phyloP scores from a whole-genome alignment of 2,888 invertebrate genomes.

The Harmothoe impar region DNA sequence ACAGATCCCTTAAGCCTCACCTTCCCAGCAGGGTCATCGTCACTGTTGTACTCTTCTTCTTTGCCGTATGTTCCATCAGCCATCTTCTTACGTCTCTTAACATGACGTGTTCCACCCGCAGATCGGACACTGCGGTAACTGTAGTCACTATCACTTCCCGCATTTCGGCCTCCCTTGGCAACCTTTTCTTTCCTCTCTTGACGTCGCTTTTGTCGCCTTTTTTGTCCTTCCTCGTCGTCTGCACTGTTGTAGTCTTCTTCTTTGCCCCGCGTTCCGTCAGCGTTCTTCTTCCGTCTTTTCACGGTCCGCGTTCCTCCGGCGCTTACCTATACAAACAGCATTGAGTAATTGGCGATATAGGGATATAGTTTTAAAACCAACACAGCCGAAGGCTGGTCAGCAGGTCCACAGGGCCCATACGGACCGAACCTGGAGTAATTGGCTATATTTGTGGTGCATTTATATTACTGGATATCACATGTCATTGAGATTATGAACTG shows the following conservation, averaged over 20 bases:
- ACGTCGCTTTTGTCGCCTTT: slow-evolving; percentile 78
- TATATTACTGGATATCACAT: too few relatives aligned
- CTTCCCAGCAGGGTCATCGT: slow-evolving; percentile 78
- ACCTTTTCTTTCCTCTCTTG: slow-evolving; percentile 75
- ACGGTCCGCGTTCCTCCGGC: slow-evolving; percentile 82
- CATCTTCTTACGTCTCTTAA: slow-evolving; percentile 76
- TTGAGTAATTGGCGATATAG: background rate
- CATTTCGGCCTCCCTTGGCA: slow-evolving; percentile 73
- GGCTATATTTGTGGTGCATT: too few relatives aligned
- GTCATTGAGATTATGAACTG: too few relatives aligned
- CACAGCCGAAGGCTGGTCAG: too few relatives aligned
- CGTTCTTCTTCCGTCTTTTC: slow-evolving; percentile 75
- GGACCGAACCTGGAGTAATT: too few relatives aligned
- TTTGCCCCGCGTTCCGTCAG: slow-evolving; percentile 80
- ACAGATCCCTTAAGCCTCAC: too few relatives aligned
- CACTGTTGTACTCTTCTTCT: slow-evolving; percentile 81
- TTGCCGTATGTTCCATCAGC: slow-evolving; percentile 80
- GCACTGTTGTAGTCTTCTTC: slow-evolving; percentile 81
- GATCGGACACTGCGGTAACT: slow-evolving; percentile 80
- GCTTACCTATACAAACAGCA: slow-evolving; percentile 72
- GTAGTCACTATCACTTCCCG: slow-evolving; percentile 80
- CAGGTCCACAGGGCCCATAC: too few relatives aligned
- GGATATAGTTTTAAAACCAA: too few relatives aligned
- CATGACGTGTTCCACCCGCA: slow-evolving; percentile 81
- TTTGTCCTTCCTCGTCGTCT: slow-evolving; percentile 79